Evolutionary conservation across 2,888 invertebrate genomes (phyloP).

Genomic region (Scaeva pyrastri): DNA sequence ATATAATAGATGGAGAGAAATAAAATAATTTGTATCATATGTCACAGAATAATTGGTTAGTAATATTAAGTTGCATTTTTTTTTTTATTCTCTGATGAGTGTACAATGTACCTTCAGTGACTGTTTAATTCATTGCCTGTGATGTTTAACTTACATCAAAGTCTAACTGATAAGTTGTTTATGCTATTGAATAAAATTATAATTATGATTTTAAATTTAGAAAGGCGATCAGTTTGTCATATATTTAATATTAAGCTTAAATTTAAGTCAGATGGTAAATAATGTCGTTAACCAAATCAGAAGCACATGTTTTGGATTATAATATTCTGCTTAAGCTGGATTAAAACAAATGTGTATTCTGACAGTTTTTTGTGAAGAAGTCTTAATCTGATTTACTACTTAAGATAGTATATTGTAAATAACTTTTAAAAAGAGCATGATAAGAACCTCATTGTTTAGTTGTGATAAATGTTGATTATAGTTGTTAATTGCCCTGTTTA

Average conservation of each 20-base stretch:
- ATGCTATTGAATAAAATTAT: too few relatives aligned
- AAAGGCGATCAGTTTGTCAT: too few relatives aligned
- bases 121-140: too few relatives aligned
- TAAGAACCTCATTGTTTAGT: not conserved
- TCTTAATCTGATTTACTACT: not conserved
- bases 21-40: conserved; percentile 12
- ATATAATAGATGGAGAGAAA: not conserved
- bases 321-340: not conserved
- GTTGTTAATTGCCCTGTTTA: not conserved
- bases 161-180: too few relatives aligned
- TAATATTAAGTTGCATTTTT: not conserved
- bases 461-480: not conserved
- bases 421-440: not conserved
- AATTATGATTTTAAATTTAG: too few relatives aligned
- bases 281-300: not conserved
- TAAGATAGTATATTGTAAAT: not conserved
- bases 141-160: too few relatives aligned
- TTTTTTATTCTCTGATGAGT: not conserved
- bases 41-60: conserved; percentile 1
- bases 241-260: too few relatives aligned
- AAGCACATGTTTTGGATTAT: not conserved
- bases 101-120: too few relatives aligned
- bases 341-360: not conserved
- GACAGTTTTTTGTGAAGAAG: not conserved
- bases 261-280: not conserved